Conservation (phyloP, 2,797 vertebrate species). For the Menidia menidia region DNA sequence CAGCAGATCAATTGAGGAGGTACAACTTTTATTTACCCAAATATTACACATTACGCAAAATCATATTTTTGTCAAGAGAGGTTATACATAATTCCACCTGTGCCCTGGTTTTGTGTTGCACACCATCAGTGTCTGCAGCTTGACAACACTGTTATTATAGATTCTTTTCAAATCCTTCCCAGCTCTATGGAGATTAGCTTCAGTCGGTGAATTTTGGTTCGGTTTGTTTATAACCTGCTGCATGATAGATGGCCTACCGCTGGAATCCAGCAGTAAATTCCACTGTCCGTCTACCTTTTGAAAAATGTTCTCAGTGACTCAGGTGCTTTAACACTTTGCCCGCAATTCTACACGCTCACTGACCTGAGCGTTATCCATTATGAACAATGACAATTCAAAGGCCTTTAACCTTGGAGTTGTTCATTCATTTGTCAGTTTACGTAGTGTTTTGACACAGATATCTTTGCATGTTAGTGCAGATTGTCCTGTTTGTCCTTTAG, state of each 20-base stretch:
- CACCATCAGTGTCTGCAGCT: conserved; percentile 16
- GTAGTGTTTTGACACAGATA: neutral
- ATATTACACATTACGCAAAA: conserved; percentile 2
- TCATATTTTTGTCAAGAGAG: neutral
- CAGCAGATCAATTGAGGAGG: neutral
- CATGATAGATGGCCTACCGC: conserved; percentile 15
- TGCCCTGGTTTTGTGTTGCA: conserved; percentile 17
- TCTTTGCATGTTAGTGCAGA: neutral
- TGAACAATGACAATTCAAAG: neutral
- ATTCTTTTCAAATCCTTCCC: conserved; percentile 22
- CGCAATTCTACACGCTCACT: neutral
- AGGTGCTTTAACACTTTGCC: neutral
- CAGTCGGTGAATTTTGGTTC: conserved; percentile 13
- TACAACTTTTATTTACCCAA: neutral
- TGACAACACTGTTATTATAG: conserved; percentile 29
- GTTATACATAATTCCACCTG: conserved; percentile 5
- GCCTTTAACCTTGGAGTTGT: neutral
- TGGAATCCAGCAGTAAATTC: conserved; percentile 36
- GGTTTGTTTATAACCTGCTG: conserved; percentile 29
- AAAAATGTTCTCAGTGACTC: conserved; percentile 30
- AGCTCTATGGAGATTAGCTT: conserved; percentile 8
- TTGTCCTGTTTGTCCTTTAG: neutral
- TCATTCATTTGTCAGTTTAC: neutral
- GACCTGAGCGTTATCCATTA: neutral
- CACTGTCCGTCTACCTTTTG: neutral